These are phyloP conservation scores for Pseudopodoces humilis DNA, from an alignment of 2,113 vertebrate species.

Conservation along the genomic window DNA sequence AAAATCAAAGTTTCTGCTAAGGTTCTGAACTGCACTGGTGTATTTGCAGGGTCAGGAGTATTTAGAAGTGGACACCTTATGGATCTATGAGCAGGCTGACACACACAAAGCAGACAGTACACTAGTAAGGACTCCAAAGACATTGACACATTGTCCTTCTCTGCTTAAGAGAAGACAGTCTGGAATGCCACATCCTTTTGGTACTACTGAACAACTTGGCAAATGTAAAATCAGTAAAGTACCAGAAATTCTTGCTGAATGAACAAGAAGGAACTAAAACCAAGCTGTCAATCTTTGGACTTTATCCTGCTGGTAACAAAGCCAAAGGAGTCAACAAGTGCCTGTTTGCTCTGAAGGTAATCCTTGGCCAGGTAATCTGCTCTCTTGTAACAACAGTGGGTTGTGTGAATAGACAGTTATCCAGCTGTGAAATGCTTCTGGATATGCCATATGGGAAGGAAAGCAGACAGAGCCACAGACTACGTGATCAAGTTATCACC, in stretches of 20 bases:
- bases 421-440: background rate
- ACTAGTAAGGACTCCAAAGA: background rate
- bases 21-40: background rate
- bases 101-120: background rate
- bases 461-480: background rate
- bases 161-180: background rate
- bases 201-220: background rate
- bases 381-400: background rate
- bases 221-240: background rate
- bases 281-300: background rate
- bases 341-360: background rate
- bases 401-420: background rate
- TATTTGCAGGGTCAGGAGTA: background rate
- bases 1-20: background rate
- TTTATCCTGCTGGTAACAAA: background rate
- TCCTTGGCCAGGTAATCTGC: background rate
- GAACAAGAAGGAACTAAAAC: background rate
- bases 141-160: background rate
- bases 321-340: background rate
- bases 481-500: slow-evolving; percentile 28
- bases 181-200: background rate
- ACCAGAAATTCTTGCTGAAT: background rate
- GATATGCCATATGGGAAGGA: background rate
- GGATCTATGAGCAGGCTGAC: background rate
- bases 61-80: background rate